Evolutionary conservation across 2,888 invertebrate genomes (phyloP).

Genomic region (Thyatira batis): DNA sequence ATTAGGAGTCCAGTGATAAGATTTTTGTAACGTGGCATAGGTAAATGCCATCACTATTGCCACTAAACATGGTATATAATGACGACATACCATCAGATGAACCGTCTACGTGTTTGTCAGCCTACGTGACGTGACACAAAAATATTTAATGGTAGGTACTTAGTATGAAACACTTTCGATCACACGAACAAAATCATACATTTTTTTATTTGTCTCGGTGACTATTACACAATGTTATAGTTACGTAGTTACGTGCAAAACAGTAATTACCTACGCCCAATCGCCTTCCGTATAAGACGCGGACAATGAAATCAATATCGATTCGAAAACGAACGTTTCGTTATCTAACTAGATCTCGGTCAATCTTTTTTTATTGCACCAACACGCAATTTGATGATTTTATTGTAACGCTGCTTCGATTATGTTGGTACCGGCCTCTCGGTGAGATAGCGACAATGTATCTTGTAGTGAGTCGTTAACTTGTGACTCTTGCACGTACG

Average conservation of each 20-base stretch:
- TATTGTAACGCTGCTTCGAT: conserved; percentile 36
- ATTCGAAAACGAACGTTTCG: conserved; percentile 60
- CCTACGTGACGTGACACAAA: too few relatives aligned
- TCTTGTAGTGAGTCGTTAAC: neutral
- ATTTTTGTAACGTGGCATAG: too few relatives aligned
- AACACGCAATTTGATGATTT: conserved; percentile 66
- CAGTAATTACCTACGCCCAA: conserved; percentile 62
- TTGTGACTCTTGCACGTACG: neutral
- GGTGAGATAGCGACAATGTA: neutral
- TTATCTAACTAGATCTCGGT: conserved; percentile 68
- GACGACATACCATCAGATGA: too few relatives aligned
- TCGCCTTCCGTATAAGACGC: conserved; percentile 70
- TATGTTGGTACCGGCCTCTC: conserved; percentile 3
- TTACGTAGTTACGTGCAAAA: conserved; percentile 74
- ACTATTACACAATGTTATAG: conserved; percentile 60
- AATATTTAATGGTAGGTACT: too few relatives aligned
- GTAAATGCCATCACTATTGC: too few relatives aligned
- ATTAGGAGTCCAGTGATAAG: too few relatives aligned
- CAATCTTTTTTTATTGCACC: conserved; percentile 65
- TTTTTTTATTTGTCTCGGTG: conserved; percentile 47
- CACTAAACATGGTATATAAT: too few relatives aligned
- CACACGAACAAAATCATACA: neutral
- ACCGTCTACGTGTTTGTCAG: too few relatives aligned
- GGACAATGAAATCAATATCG: conserved; percentile 74
- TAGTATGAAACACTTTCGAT: neutral